Base-by-base conservation (phyloP, 2,113 vertebrate species). In the Spheniscus mendiculus region DNA sequence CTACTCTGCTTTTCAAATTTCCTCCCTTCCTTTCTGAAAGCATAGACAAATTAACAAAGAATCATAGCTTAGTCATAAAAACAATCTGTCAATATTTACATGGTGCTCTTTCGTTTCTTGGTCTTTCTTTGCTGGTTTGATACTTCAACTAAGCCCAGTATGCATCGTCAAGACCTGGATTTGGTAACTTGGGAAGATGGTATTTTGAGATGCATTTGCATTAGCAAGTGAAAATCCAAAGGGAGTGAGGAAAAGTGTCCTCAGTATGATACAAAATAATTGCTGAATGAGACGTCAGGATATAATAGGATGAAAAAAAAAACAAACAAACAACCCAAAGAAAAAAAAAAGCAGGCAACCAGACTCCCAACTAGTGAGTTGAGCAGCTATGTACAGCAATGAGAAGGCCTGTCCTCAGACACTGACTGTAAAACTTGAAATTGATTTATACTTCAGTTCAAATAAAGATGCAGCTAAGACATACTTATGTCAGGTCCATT, bases 11-110 rank as follows among this genome's bases (percentile, higher is more conserved):
- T 87, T 96, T 91, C 69, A 89, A 89, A 85, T 71, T 90, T 93
- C 58, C 40, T 95, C 69, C 38, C 55, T 82, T 81, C 66, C 22
- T 91, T 93, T 95, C 83, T 85, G 95, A 93, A 96, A 90, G 50
- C 69, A 71, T 3, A 95, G 59, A 83, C 86, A 94, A 96, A 95
- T 94, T 89, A 95, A 78, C 22, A 11, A 82, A 91, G 77, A 72
- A 92, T 90, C 52, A 94, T 11, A 89, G 69, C 49, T 81, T 87
- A 91, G 65, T 95, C 83, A 87, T 87, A 81, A 95, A 95, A 95
- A 67, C 72, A 93, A 81, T 76, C 66, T 95, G 83, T 82, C 73
- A 79, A 66, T 91, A 96, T 94, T 94, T 95, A 84, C 73, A 79
- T 47, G 47, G 56, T 53, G 63, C 42, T 90, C 65, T 87, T 83